Evolutionary conservation across 2,797 vertebrate genomes (phyloP).

Genomic region (Nothura maculosa): DNA sequence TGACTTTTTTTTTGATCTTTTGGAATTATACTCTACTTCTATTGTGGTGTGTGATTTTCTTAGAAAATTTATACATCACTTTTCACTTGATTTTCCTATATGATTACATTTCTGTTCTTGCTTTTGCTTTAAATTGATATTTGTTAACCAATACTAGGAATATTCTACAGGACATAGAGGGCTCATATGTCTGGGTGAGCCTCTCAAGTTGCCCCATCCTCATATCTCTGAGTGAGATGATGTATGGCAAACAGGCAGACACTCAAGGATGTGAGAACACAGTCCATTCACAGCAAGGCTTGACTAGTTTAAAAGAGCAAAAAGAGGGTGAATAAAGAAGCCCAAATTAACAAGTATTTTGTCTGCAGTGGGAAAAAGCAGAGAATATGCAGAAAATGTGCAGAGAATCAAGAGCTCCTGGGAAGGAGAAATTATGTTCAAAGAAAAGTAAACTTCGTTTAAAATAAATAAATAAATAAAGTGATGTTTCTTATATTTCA

Average conservation of each 20-base stretch:
- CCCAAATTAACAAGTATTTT: too few species aligned
- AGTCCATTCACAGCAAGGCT: neutral
- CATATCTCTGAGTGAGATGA: neutral
- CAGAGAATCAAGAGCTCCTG: neutral
- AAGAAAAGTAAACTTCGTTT: neutral
- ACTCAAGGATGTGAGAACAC: neutral
- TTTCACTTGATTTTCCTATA: neutral
- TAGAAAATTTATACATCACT: neutral
- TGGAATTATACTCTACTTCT: neutral
- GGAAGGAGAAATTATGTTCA: neutral
- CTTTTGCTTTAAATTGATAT: neutral
- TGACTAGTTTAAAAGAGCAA: too few species aligned
- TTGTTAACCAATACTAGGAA: neutral
- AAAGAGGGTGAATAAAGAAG: too few species aligned
- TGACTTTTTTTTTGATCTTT: neutral
- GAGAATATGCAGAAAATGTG: too few species aligned
- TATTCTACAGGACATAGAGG: too few species aligned
- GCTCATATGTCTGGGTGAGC: too few species aligned
- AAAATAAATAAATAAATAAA: too few species aligned
- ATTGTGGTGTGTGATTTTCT: accelerated
- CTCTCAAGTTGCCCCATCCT: neutral
- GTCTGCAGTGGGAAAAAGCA: too few species aligned
- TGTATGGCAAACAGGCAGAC: neutral
- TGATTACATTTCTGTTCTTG: neutral
- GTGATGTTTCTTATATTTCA: neutral